phyloP scores from a whole-genome alignment of 2,113 vertebrate genomes.

The Aegithalos caudatus region DNA sequence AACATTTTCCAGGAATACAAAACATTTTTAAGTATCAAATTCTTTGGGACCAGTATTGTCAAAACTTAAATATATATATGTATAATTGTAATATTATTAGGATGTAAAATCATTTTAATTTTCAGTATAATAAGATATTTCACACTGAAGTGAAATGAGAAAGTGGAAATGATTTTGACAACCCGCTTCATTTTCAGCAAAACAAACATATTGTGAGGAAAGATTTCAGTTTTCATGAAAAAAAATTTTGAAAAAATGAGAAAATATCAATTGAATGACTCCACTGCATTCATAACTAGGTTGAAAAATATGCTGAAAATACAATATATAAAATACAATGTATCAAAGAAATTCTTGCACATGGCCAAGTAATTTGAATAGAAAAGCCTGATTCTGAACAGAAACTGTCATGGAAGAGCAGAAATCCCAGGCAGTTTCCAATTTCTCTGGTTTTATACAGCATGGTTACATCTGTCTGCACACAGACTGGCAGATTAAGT shows the following conservation, averaged over 20 bases:
- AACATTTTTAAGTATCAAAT: background rate
- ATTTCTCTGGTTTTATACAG: rapidly evolving
- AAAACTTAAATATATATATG: background rate
- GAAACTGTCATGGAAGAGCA: background rate
- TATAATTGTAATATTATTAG: background rate
- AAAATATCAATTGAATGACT: background rate
- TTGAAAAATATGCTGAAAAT: background rate
- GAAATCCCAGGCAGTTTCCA: background rate
- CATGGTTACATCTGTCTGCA: background rate
- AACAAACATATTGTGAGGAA: background rate
- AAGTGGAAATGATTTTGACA: background rate
- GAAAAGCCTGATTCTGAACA: background rate
- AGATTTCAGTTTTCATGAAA: background rate
- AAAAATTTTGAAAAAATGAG: background rate
- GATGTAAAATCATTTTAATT: background rate
- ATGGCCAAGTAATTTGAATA: background rate
- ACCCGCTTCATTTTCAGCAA: background rate
- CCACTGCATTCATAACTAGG: background rate
- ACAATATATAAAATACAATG: background rate
- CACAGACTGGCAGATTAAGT: too few species aligned
- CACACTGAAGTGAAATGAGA: background rate
- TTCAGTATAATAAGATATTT: background rate
- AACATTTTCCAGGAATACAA: background rate
- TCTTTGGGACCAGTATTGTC: background rate
- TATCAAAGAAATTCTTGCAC: background rate